Conservation (phyloP, 2,797 vertebrate species). For the Ispidina lecontei region DNA sequence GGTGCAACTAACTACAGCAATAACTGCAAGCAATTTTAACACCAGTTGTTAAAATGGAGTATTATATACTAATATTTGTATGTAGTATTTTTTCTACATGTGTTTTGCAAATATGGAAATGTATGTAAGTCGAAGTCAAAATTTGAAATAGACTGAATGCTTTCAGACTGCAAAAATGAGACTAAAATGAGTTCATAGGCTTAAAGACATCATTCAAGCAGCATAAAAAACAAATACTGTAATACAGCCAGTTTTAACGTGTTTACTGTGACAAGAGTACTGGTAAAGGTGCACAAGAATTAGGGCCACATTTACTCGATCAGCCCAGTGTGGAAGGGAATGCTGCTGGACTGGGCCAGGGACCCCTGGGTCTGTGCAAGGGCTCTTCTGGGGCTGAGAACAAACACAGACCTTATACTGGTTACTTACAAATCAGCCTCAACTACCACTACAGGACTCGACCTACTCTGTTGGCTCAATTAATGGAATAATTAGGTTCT, state of each 20-base stretch:
- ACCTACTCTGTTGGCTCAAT: not conserved
- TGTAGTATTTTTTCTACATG: not conserved
- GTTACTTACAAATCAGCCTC: not conserved
- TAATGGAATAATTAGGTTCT: not conserved
- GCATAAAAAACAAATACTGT: not conserved
- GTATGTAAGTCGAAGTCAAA: not conserved
- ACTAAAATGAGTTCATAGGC: not conserved
- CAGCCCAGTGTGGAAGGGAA: not conserved
- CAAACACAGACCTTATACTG: not conserved
- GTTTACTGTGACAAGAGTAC: not conserved
- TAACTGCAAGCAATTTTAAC: not conserved
- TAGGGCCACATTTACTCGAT: not conserved
- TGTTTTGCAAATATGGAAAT: not conserved
- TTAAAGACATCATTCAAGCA: not conserved
- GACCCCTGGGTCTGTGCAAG: not conserved
- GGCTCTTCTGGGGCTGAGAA: not conserved
- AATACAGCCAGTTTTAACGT: not conserved
- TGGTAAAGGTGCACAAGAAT: not conserved
- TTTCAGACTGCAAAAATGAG: not conserved
- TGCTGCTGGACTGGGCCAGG: not conserved
- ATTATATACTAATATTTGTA: not conserved
- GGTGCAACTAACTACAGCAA: not conserved
- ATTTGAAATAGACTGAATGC: not conserved
- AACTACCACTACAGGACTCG: not conserved
- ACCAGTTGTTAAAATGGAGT: not conserved